Evolutionary conservation across 2,113 vertebrate species (phyloP).

Genomic region (Mellivora capensis): DNA sequence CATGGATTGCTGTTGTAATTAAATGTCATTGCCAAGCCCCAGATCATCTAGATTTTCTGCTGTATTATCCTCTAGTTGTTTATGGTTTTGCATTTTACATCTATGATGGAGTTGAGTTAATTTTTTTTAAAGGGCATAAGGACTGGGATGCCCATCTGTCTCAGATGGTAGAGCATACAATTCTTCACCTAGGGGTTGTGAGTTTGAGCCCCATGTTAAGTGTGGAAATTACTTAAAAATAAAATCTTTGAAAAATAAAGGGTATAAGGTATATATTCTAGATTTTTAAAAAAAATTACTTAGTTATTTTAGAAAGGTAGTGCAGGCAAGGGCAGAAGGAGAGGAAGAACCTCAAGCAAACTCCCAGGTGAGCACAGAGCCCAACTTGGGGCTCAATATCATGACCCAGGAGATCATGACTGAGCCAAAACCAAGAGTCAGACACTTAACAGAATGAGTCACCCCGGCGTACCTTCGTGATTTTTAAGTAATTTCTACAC

Average conservation of each 20-base stretch:
- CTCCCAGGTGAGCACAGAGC: too few relatives aligned
- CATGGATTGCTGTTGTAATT: neutral
- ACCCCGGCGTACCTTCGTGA: fast-evolving
- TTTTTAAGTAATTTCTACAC: neutral
- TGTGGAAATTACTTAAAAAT: neutral
- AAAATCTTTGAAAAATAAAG: neutral
- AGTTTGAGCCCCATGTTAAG: neutral
- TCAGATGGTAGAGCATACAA: too few relatives aligned
- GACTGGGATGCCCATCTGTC: neutral
- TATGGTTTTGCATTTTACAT: neutral
- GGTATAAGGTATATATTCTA: neutral
- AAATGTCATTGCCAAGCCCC: neutral
- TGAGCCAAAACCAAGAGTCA: neutral
- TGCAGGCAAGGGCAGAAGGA: too few relatives aligned
- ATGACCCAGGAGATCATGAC: neutral
- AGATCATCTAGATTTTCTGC: neutral
- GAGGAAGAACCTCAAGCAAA: too few relatives aligned
- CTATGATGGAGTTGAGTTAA: neutral
- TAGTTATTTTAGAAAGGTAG: neutral
- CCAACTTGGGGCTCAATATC: neutral
- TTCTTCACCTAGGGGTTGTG: neutral
- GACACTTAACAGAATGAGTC: too few relatives aligned
- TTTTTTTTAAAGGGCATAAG: neutral
- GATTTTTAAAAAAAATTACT: neutral
- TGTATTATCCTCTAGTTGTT: neutral